Base-by-base conservation (phyloP, 2,113 vertebrate genomes). In the Hassar affinis region DNA sequence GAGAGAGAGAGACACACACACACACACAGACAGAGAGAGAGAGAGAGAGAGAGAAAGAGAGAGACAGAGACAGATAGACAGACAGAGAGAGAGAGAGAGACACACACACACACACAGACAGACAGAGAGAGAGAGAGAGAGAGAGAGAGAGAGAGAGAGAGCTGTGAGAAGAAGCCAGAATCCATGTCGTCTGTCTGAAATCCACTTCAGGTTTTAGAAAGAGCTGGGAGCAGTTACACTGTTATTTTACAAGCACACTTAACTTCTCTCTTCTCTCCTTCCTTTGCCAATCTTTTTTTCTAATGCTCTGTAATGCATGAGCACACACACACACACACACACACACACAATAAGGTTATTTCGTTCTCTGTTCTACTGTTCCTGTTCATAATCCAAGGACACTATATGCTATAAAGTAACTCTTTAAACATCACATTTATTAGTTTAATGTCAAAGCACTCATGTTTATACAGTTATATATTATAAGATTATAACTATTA, bases 161-260 rank as follows among this genome's bases (percentile, higher is more conserved):
- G 45, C 1, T 1, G 10, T 27, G n/a, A 33, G 14, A 30, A 33
- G 17, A 38, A 18, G 59, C 22, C 27, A 52, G 20, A 81, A 3
- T 59, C 75, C 52, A 68, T 11, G 74, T 78, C 81, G 42, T 62
- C 6, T 59, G 49, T 61, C 33, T 57, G 11, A 81, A 68, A 0
- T 93, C 91, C 90, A 75, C 59, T 88, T 87, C 93, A 88, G 80
- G 85, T 61, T 93, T 94, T 93, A 80, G 69, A 76, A 74, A 49
- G 72, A 85, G 79, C 91, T 85, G 62, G 76, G 49, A 85, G 74
- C 83, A 79, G 51, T 89, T 84, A 86, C 82, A 88, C 87, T 87
- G 88, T 90, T 88, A 83, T 86, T 92, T 92, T 92, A 89, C 86
- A 88, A 79, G 78, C 90, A 91, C 88, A 84, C 84, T 85, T 81